phyloP scores from a whole-genome alignment of 2,888 invertebrate genomes.

The Lycophotia porphyrea region DNA sequence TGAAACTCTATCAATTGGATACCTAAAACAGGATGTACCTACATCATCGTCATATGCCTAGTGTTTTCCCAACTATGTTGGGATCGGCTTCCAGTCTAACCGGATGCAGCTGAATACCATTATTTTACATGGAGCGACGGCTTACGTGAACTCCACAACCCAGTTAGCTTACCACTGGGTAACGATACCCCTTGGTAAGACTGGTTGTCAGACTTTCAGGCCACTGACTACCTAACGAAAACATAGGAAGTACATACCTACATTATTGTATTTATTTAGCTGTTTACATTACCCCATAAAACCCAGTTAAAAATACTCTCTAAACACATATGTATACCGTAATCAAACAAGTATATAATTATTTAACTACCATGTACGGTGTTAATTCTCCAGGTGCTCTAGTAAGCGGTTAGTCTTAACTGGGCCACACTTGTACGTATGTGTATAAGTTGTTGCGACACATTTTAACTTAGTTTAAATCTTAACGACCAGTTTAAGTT shows the following conservation, averaged over 20 bases:
- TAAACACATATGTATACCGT: conserved; percentile 1
- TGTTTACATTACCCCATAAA: background rate
- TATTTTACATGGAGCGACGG: too few species aligned
- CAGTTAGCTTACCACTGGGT: too few species aligned
- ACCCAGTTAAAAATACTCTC: background rate
- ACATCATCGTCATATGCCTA: background rate
- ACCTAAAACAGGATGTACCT: too few species aligned
- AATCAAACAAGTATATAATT: conserved; percentile 10
- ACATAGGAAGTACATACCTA: background rate
- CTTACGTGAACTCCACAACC: too few species aligned
- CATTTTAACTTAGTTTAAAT: background rate
- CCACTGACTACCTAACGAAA: background rate
- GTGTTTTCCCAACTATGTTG: too few species aligned
- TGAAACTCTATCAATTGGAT: background rate
- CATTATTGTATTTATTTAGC: background rate
- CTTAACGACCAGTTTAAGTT: background rate
- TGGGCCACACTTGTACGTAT: conserved; percentile 59
- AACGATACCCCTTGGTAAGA: too few species aligned
- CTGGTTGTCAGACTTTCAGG: too few species aligned
- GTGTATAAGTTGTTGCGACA: conserved; percentile 46
- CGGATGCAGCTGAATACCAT: too few species aligned
- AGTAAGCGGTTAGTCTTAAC: conserved; percentile 18
- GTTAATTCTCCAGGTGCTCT: conserved; percentile 29
- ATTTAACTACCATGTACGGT: background rate
- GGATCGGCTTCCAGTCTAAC: background rate